These are phyloP conservation scores for Orius insidiosus DNA, from an alignment of 1,140 invertebrate species.

Conservation along the genomic window DNA sequence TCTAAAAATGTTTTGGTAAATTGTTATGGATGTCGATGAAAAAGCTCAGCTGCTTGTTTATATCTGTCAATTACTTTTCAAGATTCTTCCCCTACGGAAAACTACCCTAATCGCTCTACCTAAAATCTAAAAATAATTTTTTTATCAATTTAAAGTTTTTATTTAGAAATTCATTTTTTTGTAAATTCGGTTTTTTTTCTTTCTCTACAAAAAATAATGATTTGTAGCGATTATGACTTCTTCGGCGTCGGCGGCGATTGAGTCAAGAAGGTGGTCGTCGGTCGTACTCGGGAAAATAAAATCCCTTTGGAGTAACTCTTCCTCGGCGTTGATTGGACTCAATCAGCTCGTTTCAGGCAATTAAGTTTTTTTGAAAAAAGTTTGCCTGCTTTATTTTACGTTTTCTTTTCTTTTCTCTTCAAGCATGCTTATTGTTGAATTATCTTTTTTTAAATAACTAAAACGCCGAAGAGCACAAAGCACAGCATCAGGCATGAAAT, in stretches of 20 bases:
- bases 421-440: background rate
- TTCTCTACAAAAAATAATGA: background rate
- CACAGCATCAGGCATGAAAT: no score
- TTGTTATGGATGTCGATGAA: no score
- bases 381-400: conserved; percentile 9
- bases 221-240: conserved; percentile 22
- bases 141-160: no score
- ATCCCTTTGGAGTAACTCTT: conserved; percentile 58
- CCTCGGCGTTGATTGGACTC: conserved; percentile 49
- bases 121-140: background rate
- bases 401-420: conserved; percentile 8
- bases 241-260: conserved; percentile 34
- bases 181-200: no score
- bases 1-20: no score
- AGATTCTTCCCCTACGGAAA: no score
- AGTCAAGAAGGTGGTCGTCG: conserved; percentile 47
- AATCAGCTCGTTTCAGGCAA: conserved; percentile 46
- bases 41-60: no score
- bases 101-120: background rate
- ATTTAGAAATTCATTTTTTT: no score
- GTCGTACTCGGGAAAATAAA: conserved; percentile 70
- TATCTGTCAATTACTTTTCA: no score
- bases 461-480: background rate
- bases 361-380: conserved; percentile 2
- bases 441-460: background rate